These are phyloP conservation scores for Falco concolor DNA, from an alignment of 2,797 vertebrate species.

Conservation along the genomic window DNA sequence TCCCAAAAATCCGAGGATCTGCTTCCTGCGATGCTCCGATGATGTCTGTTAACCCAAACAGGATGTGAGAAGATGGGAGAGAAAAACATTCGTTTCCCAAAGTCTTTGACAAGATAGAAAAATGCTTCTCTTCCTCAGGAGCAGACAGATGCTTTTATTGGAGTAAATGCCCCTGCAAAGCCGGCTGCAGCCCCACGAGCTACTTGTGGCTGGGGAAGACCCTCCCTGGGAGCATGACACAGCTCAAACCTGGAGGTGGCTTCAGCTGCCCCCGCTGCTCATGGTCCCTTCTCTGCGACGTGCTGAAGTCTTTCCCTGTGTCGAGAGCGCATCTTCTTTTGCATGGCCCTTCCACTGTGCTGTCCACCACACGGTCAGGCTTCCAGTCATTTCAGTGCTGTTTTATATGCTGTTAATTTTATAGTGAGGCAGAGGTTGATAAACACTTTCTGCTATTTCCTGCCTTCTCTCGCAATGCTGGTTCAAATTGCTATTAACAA, in stretches of 20 bases:
- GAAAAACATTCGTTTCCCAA: not conserved
- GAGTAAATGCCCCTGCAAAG: not conserved
- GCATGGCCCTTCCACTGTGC: not conserved
- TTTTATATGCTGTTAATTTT: slow-evolving; percentile 11
- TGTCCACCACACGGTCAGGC: not conserved
- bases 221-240: not conserved
- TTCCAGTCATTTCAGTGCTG: not conserved
- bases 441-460: not conserved
- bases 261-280: not conserved
- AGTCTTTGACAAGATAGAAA: not conserved
- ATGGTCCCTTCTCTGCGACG: not conserved
- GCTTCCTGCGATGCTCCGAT: not conserved
- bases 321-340: not conserved
- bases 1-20: not conserved
- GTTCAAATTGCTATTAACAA: not conserved
- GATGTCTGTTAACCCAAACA: not conserved
- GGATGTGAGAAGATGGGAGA: not conserved
- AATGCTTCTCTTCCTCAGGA: not conserved
- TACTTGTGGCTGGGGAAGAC: not conserved
- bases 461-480: not conserved
- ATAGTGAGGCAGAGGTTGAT: not conserved
- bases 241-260: not conserved
- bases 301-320: not conserved
- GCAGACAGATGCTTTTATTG: not conserved
- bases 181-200: not conserved